Evolutionary conservation across 2,888 invertebrate genomes (phyloP).

Genomic region (Eupithecia subfuscata): DNA sequence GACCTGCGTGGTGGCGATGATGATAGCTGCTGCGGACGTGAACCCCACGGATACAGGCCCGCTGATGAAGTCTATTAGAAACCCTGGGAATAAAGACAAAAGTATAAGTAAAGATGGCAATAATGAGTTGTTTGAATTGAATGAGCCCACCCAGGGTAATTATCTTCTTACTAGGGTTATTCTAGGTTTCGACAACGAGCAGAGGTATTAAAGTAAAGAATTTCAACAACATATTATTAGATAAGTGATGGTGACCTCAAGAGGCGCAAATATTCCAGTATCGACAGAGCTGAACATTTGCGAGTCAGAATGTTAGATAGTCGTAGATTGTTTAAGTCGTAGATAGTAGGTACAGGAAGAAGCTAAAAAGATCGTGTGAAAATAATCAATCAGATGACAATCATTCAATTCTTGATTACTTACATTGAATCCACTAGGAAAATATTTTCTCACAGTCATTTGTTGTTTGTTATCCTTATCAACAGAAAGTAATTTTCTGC

Average conservation of each 20-base stretch:
- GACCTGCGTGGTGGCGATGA: conserved; percentile 91
- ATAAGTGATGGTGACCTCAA: too few species aligned
- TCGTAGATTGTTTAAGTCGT: not conserved
- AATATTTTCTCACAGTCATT: not conserved
- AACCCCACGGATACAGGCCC: conserved; percentile 92
- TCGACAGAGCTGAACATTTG: too few species aligned
- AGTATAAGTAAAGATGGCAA: not conserved
- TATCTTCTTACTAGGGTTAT: too few species aligned
- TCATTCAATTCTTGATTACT: not conserved
- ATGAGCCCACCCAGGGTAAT: not conserved
- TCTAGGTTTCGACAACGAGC: too few species aligned
- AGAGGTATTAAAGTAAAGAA: not conserved
- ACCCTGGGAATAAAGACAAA: conserved; percentile 80
- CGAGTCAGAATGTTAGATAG: not conserved
- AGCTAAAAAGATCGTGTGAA: not conserved
- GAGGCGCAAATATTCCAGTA: too few species aligned
- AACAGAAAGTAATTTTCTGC: not conserved
- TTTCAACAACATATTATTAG: too few species aligned
- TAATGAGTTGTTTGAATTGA: not conserved
- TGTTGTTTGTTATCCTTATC: not conserved
- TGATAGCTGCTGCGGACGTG: conserved; percentile 92
- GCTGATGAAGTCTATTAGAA: conserved; percentile 92
- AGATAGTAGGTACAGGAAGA: not conserved
- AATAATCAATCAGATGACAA: not conserved
- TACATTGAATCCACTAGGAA: not conserved